phyloP scores from a whole-genome alignment of 2,797 vertebrate species.

The Acanthornis magna region DNA sequence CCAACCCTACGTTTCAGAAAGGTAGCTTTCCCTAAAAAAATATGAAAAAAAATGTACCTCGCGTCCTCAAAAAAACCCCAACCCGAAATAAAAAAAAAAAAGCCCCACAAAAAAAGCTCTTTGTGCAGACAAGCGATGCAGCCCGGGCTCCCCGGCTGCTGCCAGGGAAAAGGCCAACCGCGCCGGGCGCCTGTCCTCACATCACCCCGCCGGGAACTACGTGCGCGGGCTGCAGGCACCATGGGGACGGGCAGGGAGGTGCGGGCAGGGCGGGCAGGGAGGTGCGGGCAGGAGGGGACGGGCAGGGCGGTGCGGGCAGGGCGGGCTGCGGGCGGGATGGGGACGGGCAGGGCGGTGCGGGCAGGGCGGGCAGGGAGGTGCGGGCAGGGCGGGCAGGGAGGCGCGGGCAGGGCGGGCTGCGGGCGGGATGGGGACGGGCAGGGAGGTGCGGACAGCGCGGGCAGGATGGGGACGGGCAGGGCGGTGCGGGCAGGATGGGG shows the following conservation, averaged over 20 bases:
- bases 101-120: background rate
- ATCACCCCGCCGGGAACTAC: background rate
- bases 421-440: background rate
- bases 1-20: background rate
- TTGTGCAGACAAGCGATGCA: background rate
- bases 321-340: background rate
- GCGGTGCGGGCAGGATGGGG: background rate
- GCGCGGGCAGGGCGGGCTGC: background rate
- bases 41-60: background rate
- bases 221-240: background rate
- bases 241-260: background rate
- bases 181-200: conserved; percentile 5
- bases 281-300: background rate
- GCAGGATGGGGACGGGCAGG: background rate
- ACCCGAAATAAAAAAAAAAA: background rate
- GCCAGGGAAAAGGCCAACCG: background rate
- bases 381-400: background rate
- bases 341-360: background rate
- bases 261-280: background rate
- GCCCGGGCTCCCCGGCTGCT: background rate
- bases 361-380: background rate
- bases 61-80: accelerated
- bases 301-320: background rate
- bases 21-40: background rate
- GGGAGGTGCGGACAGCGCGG: background rate